A percentile compares a stretch with the other conserved stretches of the same genome.
Conservation (phyloP, 2,113 vertebrate species). For the Cinclus cinclus region DNA sequence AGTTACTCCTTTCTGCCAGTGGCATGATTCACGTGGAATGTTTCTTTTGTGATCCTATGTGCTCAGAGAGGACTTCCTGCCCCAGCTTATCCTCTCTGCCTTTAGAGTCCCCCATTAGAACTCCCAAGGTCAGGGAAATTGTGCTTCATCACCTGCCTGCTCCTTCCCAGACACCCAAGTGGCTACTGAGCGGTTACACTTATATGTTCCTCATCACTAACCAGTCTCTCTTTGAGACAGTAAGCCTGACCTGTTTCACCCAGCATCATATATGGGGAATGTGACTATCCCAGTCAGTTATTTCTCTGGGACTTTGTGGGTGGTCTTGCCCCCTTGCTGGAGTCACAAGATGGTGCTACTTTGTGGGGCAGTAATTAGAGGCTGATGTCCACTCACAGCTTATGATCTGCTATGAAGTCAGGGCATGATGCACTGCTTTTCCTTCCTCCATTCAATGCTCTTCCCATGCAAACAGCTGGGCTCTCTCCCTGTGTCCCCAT, state of each 20-base stretch:
- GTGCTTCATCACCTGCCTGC: background rate
- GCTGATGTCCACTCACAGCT: background rate
- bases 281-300: background rate
- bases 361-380: background rate
- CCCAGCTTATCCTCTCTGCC: background rate
- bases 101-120: background rate
- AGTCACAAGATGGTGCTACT: background rate
- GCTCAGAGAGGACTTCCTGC: background rate
- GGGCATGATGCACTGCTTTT: background rate
- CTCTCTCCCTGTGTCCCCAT: background rate
- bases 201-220: background rate
- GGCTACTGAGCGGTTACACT: background rate
- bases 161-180: background rate
- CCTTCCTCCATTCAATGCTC: background rate
- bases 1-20: background rate
- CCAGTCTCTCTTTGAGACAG: background rate
- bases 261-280: background rate
- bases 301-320: background rate
- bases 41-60: background rate
- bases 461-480: background rate
- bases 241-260: background rate
- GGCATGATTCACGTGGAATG: rapidly evolving
- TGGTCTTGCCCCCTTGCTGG: background rate
- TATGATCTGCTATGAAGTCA: background rate
- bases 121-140: background rate